phyloP scores from a whole-genome alignment of 2,888 invertebrate species.

The Cordylochernes scorpioides region DNA sequence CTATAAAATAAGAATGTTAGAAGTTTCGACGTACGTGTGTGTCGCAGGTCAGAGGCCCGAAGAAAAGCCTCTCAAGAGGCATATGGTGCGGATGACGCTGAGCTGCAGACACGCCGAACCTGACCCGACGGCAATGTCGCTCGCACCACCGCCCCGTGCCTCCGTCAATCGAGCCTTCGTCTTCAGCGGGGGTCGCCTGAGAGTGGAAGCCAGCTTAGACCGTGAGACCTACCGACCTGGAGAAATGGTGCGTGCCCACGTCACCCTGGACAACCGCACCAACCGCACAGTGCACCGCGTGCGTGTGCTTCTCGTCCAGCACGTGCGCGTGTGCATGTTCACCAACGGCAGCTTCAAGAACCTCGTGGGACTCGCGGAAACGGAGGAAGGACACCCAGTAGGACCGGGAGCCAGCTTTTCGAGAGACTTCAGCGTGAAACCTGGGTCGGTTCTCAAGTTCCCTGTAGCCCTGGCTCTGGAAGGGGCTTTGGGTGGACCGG shows the following conservation, averaged over 20 bases:
- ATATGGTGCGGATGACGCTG: conserved; percentile 57
- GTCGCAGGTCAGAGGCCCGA: conserved; percentile 46
- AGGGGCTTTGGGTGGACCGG: conserved; percentile 6
- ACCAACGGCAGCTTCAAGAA: conserved; percentile 82
- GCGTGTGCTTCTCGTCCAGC: conserved; percentile 56
- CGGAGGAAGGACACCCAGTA: conserved; percentile 9
- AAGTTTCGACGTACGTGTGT: neutral
- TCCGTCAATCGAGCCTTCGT: conserved; percentile 45
- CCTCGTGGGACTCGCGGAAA: conserved; percentile 32
- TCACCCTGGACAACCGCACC: conserved; percentile 48
- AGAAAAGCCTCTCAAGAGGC: conserved; percentile 48
- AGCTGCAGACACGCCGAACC: conserved; percentile 28
- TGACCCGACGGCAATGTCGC: neutral
- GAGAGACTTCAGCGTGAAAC: conserved; percentile 8
- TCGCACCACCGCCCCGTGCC: conserved; percentile 6
- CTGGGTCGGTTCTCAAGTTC: conserved; percentile 7
- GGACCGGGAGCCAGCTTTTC: conserved; percentile 8
- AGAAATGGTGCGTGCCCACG: conserved; percentile 44
- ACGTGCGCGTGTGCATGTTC: conserved; percentile 80
- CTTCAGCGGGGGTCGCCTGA: conserved; percentile 52
- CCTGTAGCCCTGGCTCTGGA: conserved; percentile 12
- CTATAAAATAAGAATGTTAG: too few relatives aligned
- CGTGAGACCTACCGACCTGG: conserved; percentile 51
- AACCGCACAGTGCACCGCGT: conserved; percentile 55
- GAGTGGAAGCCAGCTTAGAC: conserved; percentile 48